phyloP scores from a whole-genome alignment of 2,888 invertebrate species.

The Cinara cedri region DNA sequence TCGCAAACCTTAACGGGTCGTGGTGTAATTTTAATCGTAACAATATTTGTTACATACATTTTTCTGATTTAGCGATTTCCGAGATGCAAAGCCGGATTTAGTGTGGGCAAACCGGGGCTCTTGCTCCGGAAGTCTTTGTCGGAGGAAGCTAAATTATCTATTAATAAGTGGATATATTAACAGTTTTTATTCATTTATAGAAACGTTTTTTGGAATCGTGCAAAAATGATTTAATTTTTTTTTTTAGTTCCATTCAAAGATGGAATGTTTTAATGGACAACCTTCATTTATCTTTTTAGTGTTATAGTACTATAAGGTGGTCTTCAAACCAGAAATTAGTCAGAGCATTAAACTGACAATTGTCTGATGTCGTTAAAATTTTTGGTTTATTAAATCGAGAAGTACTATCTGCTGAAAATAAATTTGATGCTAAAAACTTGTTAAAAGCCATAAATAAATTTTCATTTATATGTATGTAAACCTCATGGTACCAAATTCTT shows the following conservation, averaged over 20 bases:
- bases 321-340: constrained; percentile 19
- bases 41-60: too few species aligned
- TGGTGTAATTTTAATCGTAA: too few species aligned
- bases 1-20: too few species aligned
- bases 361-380: not conserved
- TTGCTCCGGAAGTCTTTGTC: too few species aligned
- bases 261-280: constrained; percentile 18
- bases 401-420: too few species aligned
- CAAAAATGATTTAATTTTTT: constrained; percentile 18
- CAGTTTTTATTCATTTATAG: too few species aligned
- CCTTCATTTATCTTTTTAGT: constrained; percentile 5
- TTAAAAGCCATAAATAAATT: constrained; percentile 15
- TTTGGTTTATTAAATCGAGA: constrained; percentile 4
- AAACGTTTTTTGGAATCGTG: constrained; percentile 9
- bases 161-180: too few species aligned
- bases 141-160: too few species aligned
- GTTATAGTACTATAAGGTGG: constrained; percentile 17
- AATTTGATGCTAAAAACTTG: constrained; percentile 13
- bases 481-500: not conserved
- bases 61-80: too few species aligned
- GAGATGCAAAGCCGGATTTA: too few species aligned
- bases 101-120: too few species aligned
- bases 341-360: constrained; percentile 10
- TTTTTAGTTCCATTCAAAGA: constrained; percentile 19
- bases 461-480: constrained; percentile 19